Percentiles rank a stretch among this genome's conserved stretches.
These are phyloP conservation scores for Bombus ignitus DNA, from an alignment of 1,140 invertebrate species.

Conservation along the genomic window DNA sequence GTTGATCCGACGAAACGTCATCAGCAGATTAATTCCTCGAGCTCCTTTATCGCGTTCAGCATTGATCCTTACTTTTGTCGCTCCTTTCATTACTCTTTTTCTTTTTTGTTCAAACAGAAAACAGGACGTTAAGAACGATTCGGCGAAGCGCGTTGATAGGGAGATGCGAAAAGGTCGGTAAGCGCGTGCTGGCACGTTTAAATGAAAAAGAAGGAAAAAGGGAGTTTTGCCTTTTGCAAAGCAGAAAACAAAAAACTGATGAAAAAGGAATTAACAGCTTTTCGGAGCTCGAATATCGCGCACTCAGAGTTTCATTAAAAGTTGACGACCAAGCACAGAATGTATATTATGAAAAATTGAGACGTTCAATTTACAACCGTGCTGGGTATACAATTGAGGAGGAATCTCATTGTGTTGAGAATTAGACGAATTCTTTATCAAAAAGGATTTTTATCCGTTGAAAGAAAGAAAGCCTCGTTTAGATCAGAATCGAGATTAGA, in stretches of 20 bases:
- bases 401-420: constrained; percentile 5
- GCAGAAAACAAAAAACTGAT: no score
- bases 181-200: neutral
- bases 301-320: neutral
- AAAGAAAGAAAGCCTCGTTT: neutral
- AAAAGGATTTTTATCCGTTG: neutral
- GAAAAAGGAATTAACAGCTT: constrained; percentile 1
- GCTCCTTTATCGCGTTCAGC: neutral
- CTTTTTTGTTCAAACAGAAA: neutral
- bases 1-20: neutral
- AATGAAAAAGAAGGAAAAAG: neutral
- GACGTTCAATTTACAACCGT: neutral
- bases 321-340: no score
- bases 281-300: no score
- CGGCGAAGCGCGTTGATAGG: neutral
- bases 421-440: neutral
- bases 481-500: neutral
- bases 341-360: neutral
- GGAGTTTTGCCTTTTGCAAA: neutral
- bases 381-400: no score
- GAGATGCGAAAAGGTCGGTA: neutral
- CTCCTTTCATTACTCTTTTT: neutral
- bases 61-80: neutral
- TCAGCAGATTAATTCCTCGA: neutral
- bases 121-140: neutral